Conservation (phyloP, 2,888 invertebrate genomes). For the Ochlodes sylvanus region DNA sequence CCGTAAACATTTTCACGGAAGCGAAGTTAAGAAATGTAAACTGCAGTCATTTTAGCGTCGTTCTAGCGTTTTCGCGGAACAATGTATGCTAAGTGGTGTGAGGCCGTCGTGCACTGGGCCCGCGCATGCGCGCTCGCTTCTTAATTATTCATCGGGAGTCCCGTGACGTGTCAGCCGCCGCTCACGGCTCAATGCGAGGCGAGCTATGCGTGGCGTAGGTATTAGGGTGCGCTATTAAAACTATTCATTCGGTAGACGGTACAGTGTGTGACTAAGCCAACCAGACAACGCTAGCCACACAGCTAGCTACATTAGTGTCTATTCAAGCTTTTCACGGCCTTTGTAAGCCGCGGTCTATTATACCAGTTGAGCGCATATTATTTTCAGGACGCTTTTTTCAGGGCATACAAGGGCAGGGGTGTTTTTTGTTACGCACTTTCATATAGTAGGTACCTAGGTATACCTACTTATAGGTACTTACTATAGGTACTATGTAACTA, state of each 20-base stretch:
- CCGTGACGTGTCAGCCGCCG: slow-evolving; percentile 61
- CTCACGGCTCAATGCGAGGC: slow-evolving; percentile 62
- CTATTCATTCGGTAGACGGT: slow-evolving; percentile 21
- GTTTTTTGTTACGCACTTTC: too few species aligned
- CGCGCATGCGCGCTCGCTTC: slow-evolving; percentile 72
- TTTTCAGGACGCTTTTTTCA: not conserved
- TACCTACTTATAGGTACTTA: too few species aligned
- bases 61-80: slow-evolving; percentile 40
- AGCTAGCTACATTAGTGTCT: slow-evolving; percentile 22
- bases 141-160: slow-evolving; percentile 79
- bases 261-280: slow-evolving; percentile 21
- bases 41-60: slow-evolving; percentile 37
- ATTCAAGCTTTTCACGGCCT: slow-evolving; percentile 29
- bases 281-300: not conserved
- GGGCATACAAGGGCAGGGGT: not conserved
- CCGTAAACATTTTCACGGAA: slow-evolving; percentile 33
- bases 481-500: too few species aligned
- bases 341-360: slow-evolving; percentile 24
- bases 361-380: not conserved
- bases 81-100: slow-evolving; percentile 42
- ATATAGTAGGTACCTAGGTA: too few species aligned
- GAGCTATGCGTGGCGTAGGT: slow-evolving; percentile 40
- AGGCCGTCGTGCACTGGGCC: slow-evolving; percentile 48
- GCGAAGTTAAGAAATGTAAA: slow-evolving; percentile 20
- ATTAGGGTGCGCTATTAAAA: slow-evolving; percentile 36